These are phyloP conservation scores for Drosophila paranaensis DNA, from an alignment of 2,888 invertebrate species.

Conservation along the genomic window DNA sequence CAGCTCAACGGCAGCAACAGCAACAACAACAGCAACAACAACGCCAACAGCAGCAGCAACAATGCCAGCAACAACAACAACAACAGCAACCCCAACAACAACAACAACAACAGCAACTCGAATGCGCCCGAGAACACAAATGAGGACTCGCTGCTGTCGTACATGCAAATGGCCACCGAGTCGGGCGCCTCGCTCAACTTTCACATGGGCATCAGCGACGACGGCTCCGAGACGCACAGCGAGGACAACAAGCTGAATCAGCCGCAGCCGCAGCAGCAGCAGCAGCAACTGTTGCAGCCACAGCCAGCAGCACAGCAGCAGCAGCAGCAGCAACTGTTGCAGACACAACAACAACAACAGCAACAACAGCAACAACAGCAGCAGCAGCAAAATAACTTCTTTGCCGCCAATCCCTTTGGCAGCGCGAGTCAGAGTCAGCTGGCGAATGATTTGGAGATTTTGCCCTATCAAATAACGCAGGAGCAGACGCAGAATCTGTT, in stretches of 20 bases:
- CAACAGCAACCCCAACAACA: constrained; percentile 10
- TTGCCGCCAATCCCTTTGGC: constrained; percentile 66
- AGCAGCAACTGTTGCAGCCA: constrained; percentile 48
- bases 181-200: constrained; percentile 80
- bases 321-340: neutral
- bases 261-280: constrained; percentile 36
- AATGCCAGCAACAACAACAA: constrained; percentile 27
- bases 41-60: constrained; percentile 32
- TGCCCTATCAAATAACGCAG: constrained; percentile 85
- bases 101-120: constrained; percentile 47
- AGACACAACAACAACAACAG: constrained; percentile 13
- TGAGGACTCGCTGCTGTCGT: constrained; percentile 83
- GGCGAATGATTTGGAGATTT: constrained; percentile 83
- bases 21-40: constrained; percentile 21
- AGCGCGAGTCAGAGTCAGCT: constrained; percentile 67
- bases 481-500: constrained; percentile 85
- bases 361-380: constrained; percentile 57
- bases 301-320: constrained; percentile 4
- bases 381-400: constrained; percentile 64
- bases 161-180: constrained; percentile 83
- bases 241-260: constrained; percentile 68
- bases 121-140: constrained; percentile 67
- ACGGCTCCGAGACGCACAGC: constrained; percentile 75
- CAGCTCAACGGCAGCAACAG: constrained; percentile 31
- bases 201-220: constrained; percentile 82